Base-by-base conservation (phyloP, 2,797 vertebrate genomes). In the Astyanax mexicanus region DNA sequence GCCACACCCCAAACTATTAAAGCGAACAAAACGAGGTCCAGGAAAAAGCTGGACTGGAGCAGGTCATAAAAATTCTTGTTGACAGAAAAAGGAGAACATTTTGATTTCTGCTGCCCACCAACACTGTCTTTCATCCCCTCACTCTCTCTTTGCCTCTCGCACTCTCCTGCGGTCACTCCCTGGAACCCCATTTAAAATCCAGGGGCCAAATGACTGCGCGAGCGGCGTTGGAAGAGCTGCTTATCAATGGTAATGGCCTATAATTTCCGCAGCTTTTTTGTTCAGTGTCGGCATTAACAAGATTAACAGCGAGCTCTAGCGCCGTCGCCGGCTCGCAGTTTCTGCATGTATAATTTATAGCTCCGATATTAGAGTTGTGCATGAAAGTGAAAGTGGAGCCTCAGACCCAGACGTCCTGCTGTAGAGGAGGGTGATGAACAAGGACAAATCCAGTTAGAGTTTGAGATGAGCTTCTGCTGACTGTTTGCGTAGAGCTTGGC, bases 231-330 rank as follows among this genome's bases (percentile, higher is more conserved):
- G 69, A 79, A 55, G 81, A 77, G 17, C 74, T 49, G 58, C 74
- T 81, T 69, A 72, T 82, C 83, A 68, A 0, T 60, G 80, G 69
- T 85, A 86, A 88, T 77, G 80, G 82, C 44, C 51, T 78, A 32
- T 79, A 83, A 87, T 88, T 88, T 80, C 70, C 51, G 25, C 72
- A 66, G 38, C 40, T 62, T 83, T 74, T 82, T 80, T 80, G 51
- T 76, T 79, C 75, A 29, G 60, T 45, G 23, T 72, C 66, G 71
- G 75, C 79, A 78, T 89, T 86, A 87, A 79, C 49, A 74, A 80
- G 83, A 84, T 87, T 82, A 81, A 90, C 77, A 72, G 75, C 45
- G 54, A 78, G 79, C 55, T 57, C 80, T 74, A 17, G 73, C 61
- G 27, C 54, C 57, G 62, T 38, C 8, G 71, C 77, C 72, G 78